These are phyloP conservation scores for Megaceryle maxima DNA, from an alignment of 2,113 vertebrate species.

Conservation along the genomic window DNA sequence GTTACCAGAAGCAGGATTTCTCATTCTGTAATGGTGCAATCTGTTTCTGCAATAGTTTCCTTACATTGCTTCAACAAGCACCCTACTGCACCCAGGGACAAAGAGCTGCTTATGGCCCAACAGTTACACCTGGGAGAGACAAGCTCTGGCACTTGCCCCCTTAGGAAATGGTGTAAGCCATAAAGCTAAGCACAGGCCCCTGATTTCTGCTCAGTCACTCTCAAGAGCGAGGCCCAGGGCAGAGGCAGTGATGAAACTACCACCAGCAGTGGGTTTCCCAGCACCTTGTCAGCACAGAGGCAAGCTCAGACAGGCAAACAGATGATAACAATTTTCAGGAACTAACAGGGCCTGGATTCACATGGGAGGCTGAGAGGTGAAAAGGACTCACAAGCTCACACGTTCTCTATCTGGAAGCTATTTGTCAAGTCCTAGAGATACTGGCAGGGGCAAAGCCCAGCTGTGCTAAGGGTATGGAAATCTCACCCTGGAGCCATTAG, in stretches of 20 bases:
- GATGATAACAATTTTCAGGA: slow-evolving; percentile 9
- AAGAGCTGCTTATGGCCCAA: background rate
- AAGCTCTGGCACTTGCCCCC: background rate
- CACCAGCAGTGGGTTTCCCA: background rate
- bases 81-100: background rate
- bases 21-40: background rate
- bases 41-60: background rate
- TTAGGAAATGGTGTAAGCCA: background rate
- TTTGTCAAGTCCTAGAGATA: slow-evolving; percentile 11
- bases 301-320: background rate
- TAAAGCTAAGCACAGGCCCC: background rate
- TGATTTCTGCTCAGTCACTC: background rate
- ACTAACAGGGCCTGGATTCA: background rate
- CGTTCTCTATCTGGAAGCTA: background rate
- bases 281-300: background rate
- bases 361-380: slow-evolving; percentile 12
- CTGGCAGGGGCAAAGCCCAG: slow-evolving; percentile 28
- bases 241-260: background rate
- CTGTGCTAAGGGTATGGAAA: background rate
- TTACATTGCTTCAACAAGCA: background rate
- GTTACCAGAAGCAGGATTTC: slow-evolving; percentile 7
- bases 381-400: background rate
- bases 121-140: background rate
- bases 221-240: background rate
- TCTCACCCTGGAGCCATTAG: background rate